A percentile compares a stretch with the other conserved stretches of the same genome.
Conservation (phyloP, 2,888 invertebrate species). For the Hofmannophila pseudospretella region DNA sequence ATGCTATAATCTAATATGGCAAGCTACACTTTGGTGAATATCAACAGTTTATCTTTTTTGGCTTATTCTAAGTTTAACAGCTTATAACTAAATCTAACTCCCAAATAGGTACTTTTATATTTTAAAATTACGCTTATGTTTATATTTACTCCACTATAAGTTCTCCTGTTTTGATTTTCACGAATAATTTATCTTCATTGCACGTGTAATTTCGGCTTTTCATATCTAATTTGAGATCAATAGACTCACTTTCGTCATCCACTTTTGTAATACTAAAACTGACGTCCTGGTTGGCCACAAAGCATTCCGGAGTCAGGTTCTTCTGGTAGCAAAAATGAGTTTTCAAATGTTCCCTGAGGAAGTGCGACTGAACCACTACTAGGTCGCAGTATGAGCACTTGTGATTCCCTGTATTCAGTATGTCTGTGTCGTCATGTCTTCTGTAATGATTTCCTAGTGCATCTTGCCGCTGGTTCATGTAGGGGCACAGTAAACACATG, state of each 20-base stretch:
- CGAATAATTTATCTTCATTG: conserved; percentile 58
- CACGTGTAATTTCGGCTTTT: conserved; percentile 34
- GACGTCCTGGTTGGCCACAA: conserved; percentile 78
- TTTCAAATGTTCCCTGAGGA: conserved; percentile 87
- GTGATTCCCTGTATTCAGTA: conserved; percentile 78
- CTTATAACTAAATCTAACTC: background rate
- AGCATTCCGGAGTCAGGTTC: conserved; percentile 77
- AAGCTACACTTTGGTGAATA: conserved; percentile 73
- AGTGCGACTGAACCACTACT: conserved; percentile 84
- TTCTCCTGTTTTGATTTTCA: conserved; percentile 66
- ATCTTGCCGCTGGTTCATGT: conserved; percentile 84
- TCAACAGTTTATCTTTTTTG: conserved; percentile 43
- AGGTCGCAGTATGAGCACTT: conserved; percentile 91
- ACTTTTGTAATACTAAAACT: conserved; percentile 74
- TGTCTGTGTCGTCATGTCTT: conserved; percentile 80
- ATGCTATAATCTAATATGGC: conserved; percentile 68
- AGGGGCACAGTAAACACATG: conserved; percentile 88
- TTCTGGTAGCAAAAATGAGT: conserved; percentile 84
- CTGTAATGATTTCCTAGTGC: conserved; percentile 86
- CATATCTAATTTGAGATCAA: conserved; percentile 61
- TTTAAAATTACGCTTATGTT: background rate
- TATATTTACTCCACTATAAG: conserved; percentile 38
- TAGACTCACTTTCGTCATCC: conserved; percentile 50
- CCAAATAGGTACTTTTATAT: conserved; percentile 3
- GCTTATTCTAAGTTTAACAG: conserved; percentile 31